A percentile compares a stretch with the other conserved stretches of the same genome.
Conservation (phyloP, 1,140 invertebrate genomes). For the Drosophila santomea region DNA sequence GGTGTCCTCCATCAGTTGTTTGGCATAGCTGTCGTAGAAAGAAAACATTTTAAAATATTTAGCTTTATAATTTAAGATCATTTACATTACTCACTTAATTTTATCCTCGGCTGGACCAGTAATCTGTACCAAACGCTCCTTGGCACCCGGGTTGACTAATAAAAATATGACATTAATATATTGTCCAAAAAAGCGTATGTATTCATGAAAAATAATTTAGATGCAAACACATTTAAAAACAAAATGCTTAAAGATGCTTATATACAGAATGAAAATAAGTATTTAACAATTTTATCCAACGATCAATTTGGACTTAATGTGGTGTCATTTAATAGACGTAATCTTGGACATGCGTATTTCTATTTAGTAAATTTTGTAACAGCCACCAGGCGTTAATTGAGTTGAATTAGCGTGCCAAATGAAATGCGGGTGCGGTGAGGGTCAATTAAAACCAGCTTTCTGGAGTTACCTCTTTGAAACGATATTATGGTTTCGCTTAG, state of each 20-base stretch:
- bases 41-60: not conserved
- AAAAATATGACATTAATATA: conserved; percentile 5
- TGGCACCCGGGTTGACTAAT: conserved; percentile 94
- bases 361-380: not conserved
- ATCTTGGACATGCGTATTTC: not conserved
- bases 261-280: not conserved
- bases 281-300: too few relatives aligned
- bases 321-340: too few relatives aligned
- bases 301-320: too few relatives aligned
- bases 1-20: conserved; percentile 95
- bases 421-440: conserved; percentile 3
- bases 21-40: conserved; percentile 89
- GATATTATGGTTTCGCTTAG: conserved; percentile 98
- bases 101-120: conserved; percentile 96
- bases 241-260: not conserved
- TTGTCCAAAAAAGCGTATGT: not conserved
- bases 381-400: conserved; percentile 2
- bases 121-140: conserved; percentile 96
- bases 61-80: not conserved
- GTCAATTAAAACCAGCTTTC: conserved; percentile 7
- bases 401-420: conserved; percentile 23
- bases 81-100: conserved; percentile 90
- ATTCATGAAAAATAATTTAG: not conserved
- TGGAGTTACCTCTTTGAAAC: conserved; percentile 96
- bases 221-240: not conserved